These are phyloP conservation scores for Aegypius monachus DNA, from an alignment of 2,113 vertebrate genomes.

Conservation along the genomic window DNA sequence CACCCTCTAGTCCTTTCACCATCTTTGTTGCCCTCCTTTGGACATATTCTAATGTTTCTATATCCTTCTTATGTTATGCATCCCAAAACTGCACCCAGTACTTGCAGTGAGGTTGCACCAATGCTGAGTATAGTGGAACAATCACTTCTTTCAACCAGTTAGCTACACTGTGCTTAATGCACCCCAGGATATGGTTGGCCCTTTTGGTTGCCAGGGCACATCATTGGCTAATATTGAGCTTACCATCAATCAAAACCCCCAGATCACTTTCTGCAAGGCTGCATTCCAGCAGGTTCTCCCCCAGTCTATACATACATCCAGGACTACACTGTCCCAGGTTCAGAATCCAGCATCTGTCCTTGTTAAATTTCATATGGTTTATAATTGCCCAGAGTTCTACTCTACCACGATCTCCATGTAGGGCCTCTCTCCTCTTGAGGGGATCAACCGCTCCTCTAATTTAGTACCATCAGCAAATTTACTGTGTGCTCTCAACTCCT, in stretches of 20 bases:
- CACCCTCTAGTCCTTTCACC: neutral
- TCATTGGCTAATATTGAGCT: neutral
- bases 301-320: neutral
- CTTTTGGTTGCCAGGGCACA: neutral
- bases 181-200: neutral
- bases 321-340: neutral
- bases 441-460: neutral
- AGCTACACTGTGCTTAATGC: neutral
- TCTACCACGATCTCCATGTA: neutral
- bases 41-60: neutral
- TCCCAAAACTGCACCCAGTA: neutral
- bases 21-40: neutral
- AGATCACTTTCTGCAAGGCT: neutral
- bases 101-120: neutral
- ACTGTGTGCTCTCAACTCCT: neutral
- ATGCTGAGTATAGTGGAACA: neutral
- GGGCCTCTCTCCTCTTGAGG: neutral
- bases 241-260: neutral
- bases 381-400: neutral
- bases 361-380: neutral
- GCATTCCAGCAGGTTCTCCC: neutral
- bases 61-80: neutral
- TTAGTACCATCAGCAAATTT: accelerated
- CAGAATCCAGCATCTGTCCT: neutral
- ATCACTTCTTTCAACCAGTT: neutral